phyloP scores from a whole-genome alignment of 2,888 invertebrate genomes.

The Plagiodera versicolora region DNA sequence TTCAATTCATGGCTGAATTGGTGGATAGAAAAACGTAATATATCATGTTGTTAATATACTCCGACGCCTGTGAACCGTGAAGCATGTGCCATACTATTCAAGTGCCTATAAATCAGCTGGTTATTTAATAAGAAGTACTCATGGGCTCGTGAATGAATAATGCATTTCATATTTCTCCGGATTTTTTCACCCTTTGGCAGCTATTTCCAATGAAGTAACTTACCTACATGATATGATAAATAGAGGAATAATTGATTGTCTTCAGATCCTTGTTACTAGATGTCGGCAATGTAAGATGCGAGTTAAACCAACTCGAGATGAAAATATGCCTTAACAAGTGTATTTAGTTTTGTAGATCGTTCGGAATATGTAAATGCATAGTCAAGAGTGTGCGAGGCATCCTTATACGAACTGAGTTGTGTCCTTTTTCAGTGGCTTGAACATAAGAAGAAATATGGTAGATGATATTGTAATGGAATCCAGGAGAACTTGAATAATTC shows the following conservation, averaged over 20 bases:
- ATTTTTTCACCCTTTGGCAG: slow-evolving; percentile 37
- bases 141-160: slow-evolving; percentile 36
- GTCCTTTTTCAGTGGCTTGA: too few relatives aligned
- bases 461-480: too few relatives aligned
- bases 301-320: not conserved
- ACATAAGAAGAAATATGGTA: too few relatives aligned
- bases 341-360: not conserved
- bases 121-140: slow-evolving; percentile 27
- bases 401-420: not conserved
- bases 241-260: slow-evolving; percentile 45
- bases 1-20: too few relatives aligned
- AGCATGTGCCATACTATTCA: slow-evolving; percentile 6
- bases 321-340: not conserved
- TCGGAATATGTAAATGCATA: not conserved
- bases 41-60: not conserved
- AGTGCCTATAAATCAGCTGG: slow-evolving; percentile 14
- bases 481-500: too few relatives aligned
- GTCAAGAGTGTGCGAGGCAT: not conserved
- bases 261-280: slow-evolving; percentile 12
- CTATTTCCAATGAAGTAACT: slow-evolving; percentile 34
- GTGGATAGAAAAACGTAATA: not conserved
- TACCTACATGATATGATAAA: slow-evolving; percentile 45
- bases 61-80: slow-evolving; percentile 2
- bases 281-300: slow-evolving; percentile 1
- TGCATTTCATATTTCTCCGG: slow-evolving; percentile 38